Evolutionary conservation across 2,888 invertebrate genomes (phyloP), one percentile per base, ranked within the genome.

Genomic region (Parnassius mnemosyne): DNA sequence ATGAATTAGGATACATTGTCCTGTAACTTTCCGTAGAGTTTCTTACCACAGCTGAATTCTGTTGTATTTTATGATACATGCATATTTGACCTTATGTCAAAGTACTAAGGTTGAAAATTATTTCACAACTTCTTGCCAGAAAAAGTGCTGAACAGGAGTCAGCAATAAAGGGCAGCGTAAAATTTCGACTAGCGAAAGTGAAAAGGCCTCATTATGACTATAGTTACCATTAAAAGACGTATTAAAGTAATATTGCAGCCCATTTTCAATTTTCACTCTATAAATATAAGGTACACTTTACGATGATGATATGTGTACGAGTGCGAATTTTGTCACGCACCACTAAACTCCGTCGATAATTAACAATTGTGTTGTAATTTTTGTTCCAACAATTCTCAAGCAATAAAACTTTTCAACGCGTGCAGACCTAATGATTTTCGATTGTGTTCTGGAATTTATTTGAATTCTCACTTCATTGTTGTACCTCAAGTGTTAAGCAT

Each of bases 141-240:
- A 43, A 52, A 43, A 75, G 79, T 80, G 78, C 73, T 77, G 78
- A 80, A 81, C 82, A 76, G 81, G 74, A 82, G 83, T 83, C 76
- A 60, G 70, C 71, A 69, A 83, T 83, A 83, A 84, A 76, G 77
- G 77, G 70, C 51, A 70, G 76, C 80, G 80, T 85, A 81, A 84
- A 85, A 85, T 85, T 76, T 70, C 72, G 75, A 75, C 77, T 77
- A 79, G 80, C 77, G 77, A 75, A 81, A 81, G 76, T 76, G 78
- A 80, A 83, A 49, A 83, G 80, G 74, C 71, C 66, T 74, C 80
- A 84, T 84, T 83, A 84, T 71, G 71, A 71, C 66, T 69, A 68
- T 66, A 75, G 57, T 60, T 55, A 50, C 44, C 58, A 63, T 65
- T 61, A 49, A 58, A 61, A 61, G 34, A 56, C 52, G 57, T 25